These are phyloP conservation scores for Aphis gossypii DNA, from an alignment of 1,140 invertebrate species.

Conservation along the genomic window DNA sequence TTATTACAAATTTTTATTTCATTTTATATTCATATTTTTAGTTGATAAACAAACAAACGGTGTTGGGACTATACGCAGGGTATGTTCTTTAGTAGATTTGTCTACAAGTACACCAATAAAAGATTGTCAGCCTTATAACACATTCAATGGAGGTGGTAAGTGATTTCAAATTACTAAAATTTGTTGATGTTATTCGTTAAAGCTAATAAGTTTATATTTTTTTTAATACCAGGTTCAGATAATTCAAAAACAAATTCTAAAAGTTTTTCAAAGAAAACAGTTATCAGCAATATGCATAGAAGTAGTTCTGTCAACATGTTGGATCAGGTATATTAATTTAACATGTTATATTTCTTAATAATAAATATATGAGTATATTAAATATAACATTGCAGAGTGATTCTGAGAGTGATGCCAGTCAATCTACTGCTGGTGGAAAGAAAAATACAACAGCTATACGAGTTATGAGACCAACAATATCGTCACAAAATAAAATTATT, in stretches of 20 bases:
- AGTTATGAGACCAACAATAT: constrained; percentile 79
- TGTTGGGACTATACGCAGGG: not conserved
- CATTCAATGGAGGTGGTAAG: constrained; percentile 32
- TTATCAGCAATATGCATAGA: not conserved
- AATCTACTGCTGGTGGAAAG: not conserved
- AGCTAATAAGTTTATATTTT: not conserved
- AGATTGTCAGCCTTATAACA: not conserved
- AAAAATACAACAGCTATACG: constrained; percentile 54
- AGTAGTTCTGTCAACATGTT: constrained; percentile 33
- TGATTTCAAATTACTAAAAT: not conserved
- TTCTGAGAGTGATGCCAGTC: constrained; percentile 46
- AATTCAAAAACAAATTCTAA: constrained; percentile 33
- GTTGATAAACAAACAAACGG: constrained; percentile 29
- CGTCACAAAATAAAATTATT: constrained; percentile 76
- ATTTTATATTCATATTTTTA: constrained; percentile 22
- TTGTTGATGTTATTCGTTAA: not conserved
- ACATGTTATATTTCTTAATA: not conserved
- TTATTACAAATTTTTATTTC: no score
- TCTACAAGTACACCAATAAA: constrained; percentile 1
- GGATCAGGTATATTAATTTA: constrained; percentile 24
- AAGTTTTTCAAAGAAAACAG: constrained; percentile 36
- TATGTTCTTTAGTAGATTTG: constrained; percentile 52
- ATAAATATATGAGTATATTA: not conserved
- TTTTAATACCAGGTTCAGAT: not conserved
- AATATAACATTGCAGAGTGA: constrained; percentile 40